Conservation (phyloP, 2,113 vertebrate species). For the Coracopsis vasa region DNA sequence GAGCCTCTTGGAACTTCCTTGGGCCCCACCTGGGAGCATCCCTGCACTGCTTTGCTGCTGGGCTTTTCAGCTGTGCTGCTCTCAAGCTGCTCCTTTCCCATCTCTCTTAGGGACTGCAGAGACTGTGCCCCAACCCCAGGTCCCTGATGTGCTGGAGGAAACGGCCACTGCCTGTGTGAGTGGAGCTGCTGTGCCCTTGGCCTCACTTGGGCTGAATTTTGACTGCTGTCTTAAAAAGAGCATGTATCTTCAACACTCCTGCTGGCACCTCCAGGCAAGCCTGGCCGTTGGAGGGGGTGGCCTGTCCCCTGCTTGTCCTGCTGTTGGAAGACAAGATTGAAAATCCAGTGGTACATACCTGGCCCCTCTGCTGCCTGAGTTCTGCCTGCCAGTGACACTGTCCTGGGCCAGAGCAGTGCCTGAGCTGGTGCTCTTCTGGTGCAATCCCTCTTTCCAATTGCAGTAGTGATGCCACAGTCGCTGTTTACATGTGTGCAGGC, state of each 20-base stretch:
- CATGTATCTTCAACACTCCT: not conserved
- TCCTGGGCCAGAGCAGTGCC: not conserved
- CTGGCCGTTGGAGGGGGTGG: not conserved
- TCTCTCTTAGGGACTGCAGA: not conserved
- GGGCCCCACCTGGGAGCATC: not conserved
- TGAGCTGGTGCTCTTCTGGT: not conserved
- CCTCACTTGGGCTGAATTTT: not conserved
- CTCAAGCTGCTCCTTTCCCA: not conserved
- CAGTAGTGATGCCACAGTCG: not conserved
- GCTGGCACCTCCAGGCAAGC: not conserved
- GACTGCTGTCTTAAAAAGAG: not conserved
- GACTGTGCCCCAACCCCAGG: fast-evolving
- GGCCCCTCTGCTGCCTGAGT: not conserved
- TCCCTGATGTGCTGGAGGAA: not conserved
- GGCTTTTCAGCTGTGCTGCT: not conserved
- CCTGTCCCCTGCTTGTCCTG: not conserved
- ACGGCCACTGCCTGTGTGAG: not conserved
- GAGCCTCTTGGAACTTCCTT: not conserved
- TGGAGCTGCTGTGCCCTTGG: not conserved
- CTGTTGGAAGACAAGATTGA: not conserved
- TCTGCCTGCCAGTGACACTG: not conserved
- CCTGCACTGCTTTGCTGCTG: not conserved
- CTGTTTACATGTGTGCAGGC: not conserved
- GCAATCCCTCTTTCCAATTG: not conserved
- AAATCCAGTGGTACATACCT: not conserved